These are phyloP conservation scores for Cecropterus lyciades DNA, from an alignment of 1,140 invertebrate genomes.

Conservation along the genomic window DNA sequence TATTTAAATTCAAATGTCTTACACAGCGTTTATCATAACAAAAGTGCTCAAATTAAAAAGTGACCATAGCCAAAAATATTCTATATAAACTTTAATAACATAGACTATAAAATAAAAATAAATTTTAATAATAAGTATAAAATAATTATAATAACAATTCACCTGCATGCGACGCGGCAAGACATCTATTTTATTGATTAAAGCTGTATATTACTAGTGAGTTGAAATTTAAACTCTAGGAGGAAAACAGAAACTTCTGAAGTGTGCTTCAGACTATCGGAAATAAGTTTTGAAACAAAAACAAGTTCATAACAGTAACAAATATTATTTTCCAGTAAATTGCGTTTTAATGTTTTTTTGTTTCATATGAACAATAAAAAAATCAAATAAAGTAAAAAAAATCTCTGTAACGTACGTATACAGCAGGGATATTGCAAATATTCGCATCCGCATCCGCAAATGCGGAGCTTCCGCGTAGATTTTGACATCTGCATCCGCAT, in stretches of 20 bases:
- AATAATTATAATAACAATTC: constrained; percentile 15
- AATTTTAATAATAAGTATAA: too few species aligned
- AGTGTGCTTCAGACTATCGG: background rate
- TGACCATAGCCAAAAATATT: constrained; percentile 9
- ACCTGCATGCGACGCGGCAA: constrained; percentile 10
- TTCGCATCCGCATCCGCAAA: too few species aligned
- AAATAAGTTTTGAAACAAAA: background rate
- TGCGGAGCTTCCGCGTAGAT: too few species aligned
- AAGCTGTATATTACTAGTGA: constrained; percentile 14
- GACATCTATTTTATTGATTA: constrained; percentile 23
- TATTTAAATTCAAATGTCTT: too few species aligned
- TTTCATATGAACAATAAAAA: too few species aligned
- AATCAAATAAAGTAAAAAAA: too few species aligned
- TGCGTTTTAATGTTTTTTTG: too few species aligned
- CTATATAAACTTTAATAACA: background rate
- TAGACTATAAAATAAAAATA: constrained; percentile 16
- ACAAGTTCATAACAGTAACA: too few species aligned
- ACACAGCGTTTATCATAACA: background rate
- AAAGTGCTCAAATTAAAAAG: constrained; percentile 31
- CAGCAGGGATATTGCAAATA: too few species aligned
- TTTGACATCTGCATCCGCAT: too few species aligned
- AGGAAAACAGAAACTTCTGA: constrained; percentile 3
- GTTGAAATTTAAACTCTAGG: background rate
- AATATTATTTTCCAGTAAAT: too few species aligned
- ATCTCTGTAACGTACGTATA: too few species aligned